Evolutionary conservation across 2,888 invertebrate species (phyloP).

Genomic region (Aquatica leii): DNA sequence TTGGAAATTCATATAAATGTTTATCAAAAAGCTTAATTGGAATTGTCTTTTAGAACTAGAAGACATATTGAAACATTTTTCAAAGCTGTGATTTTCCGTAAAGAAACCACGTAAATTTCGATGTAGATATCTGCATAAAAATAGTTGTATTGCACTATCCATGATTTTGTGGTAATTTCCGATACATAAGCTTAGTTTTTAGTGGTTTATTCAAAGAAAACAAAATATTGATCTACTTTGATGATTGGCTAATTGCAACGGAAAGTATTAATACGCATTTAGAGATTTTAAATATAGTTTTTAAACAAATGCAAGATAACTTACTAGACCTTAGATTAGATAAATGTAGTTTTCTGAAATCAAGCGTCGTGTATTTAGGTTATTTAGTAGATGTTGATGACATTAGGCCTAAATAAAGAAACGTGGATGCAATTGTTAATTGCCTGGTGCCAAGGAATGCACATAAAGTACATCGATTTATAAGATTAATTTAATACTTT

Average conservation of each 20-base stretch:
- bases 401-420: slow-evolving; percentile 1
- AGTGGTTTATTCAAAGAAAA: neutral
- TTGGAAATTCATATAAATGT: no score
- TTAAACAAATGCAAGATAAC: neutral
- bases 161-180: no score
- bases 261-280: slow-evolving; percentile 23
- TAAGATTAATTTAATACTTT: slow-evolving; percentile 46
- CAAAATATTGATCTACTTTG: slow-evolving; percentile 27
- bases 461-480: slow-evolving; percentile 26
- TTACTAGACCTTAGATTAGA: neutral
- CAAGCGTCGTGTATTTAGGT: slow-evolving; percentile 48
- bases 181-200: slow-evolving; percentile 1
- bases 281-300: slow-evolving; percentile 1
- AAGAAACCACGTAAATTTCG: no score
- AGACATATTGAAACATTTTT: no score
- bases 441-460: slow-evolving; percentile 5
- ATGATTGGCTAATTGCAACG: slow-evolving; percentile 39
- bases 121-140: no score
- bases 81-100: no score
- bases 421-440: neutral
- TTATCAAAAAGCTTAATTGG: no score
- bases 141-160: no score
- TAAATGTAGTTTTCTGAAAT: slow-evolving; percentile 46
- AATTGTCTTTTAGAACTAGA: no score
- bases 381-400: slow-evolving; percentile 45